Base-by-base conservation (phyloP, 2,113 vertebrate genomes). In the Coptodon rendalli region DNA sequence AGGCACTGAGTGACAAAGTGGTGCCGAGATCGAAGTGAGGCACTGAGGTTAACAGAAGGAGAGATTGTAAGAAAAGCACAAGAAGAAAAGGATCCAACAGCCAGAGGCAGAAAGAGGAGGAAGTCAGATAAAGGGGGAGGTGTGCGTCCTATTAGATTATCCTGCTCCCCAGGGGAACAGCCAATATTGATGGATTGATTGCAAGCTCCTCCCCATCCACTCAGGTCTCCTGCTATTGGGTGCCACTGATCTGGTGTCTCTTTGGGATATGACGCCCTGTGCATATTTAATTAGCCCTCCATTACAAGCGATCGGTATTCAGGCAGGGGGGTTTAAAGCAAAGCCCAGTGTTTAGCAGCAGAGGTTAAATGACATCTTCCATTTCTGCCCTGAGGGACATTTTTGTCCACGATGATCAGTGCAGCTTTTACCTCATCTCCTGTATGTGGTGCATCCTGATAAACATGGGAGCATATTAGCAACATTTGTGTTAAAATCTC, bases 161-260 rank as follows among this genome's bases (percentile, higher is more conserved):
- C 83, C 92, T 5, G 83, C 90, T 92, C 90, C 93, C 94, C 36
- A 27, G 91, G 94, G 90, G 78, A 90, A 76, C 79, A 10, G 90
- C 82, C 86, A 73, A 91, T 94, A 95, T 96, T 96, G 95, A 96
- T 95, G 86, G 94, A 95, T 95, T 95, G 95, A 95, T 95, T 94
- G 94, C 89, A 87, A 87, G 78, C 89, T 85, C 93, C 91, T 88
- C 93, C 94, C 94, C 73, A 27, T 93, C 87, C 89, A 90, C 89
- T 90, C 86, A 56, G 87, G 79, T 85, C 86, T 88, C 48, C 66
- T 90, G 90, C 90, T 84, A 89, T 93, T 93, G 91, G 89, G 89
- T 84, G 81, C 83, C 89, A 95, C 93, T 93, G 89, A 94, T 92
- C 89, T 45, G n/a, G 79, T 48, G 86, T 94, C 89, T 93, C 90